phyloP scores from a whole-genome alignment of 2,797 vertebrate genomes.

The Chaetophractus vellerosus region DNA sequence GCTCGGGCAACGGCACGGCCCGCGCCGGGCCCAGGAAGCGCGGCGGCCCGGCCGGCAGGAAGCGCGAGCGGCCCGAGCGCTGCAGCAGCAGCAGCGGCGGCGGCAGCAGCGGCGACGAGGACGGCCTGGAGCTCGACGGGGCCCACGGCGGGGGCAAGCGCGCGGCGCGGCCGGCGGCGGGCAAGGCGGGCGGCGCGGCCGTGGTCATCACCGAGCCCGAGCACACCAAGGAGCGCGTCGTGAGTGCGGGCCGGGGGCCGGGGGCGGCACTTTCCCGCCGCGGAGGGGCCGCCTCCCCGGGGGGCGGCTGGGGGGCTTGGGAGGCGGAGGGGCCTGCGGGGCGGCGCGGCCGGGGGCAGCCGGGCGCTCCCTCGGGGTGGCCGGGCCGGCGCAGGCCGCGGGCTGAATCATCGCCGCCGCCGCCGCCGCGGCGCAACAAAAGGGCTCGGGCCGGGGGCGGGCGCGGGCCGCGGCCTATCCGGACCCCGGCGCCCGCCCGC shows the following conservation, averaged over 20 bases:
- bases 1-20: conserved; percentile 84
- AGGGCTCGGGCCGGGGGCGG: conserved; percentile 54
- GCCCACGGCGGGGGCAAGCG: conserved; percentile 82
- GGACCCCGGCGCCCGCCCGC: background rate
- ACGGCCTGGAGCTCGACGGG: conserved; percentile 84
- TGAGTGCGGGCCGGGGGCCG: conserved; percentile 75
- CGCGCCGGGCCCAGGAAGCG: conserved; percentile 82
- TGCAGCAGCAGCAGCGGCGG: conserved; percentile 88
- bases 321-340: background rate
- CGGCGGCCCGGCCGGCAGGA: conserved; percentile 83
- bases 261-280: background rate
- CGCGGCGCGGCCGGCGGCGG: conserved; percentile 79
- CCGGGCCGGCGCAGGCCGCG: conserved; percentile 59
- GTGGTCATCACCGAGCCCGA: conserved; percentile 89
- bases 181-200: conserved; percentile 81
- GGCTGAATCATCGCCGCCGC: conserved; percentile 79
- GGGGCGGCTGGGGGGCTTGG: background rate
- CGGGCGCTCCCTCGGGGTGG: background rate
- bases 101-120: conserved; percentile 88
- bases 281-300: background rate
- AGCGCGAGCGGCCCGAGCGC: conserved; percentile 85
- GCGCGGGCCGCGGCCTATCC: conserved; percentile 37
- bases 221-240: conserved; percentile 90
- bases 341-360: background rate
- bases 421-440: conserved; percentile 77